Percentiles rank a stretch among this genome's conserved stretches.
These are phyloP conservation scores for Grapholita molesta DNA, from an alignment of 1,140 invertebrate genomes.

Conservation along the genomic window DNA sequence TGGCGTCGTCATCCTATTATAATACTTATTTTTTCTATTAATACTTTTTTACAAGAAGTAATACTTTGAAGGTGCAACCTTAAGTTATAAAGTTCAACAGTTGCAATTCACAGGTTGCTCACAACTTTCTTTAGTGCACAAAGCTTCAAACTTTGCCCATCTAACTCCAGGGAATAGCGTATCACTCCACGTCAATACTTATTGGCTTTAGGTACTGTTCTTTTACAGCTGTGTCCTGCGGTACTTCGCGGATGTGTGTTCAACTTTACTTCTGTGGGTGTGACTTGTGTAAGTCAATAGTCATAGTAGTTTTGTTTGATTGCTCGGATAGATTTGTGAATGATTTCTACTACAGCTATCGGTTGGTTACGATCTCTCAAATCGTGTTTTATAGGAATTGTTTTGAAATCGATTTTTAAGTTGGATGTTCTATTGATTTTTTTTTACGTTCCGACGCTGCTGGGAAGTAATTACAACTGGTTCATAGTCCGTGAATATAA, in stretches of 20 bases:
- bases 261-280: not conserved
- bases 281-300: constrained; percentile 10
- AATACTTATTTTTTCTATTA: too few relatives aligned
- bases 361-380: not conserved
- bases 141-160: not conserved
- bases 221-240: constrained; percentile 4
- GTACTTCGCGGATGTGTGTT: constrained; percentile 11
- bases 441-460: not conserved
- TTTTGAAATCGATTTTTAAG: constrained; percentile 7
- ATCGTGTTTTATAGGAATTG: not conserved
- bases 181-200: not conserved
- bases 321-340: constrained; percentile 13
- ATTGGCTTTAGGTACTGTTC: not conserved
- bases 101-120: not conserved
- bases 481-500: not conserved
- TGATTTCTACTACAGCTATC: constrained; percentile 10
- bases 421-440: not conserved
- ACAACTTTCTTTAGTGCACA: not conserved
- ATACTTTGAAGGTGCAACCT: not conserved
- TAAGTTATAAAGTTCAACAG: not conserved
- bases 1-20: too few relatives aligned
- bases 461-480: not conserved
- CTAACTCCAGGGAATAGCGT: not conserved
- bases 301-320: constrained; percentile 15
- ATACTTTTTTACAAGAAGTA: too few relatives aligned